Percentiles rank a stretch among this genome's conserved stretches.
Conservation (phyloP, 2,888 invertebrate genomes). For the Eristalis intricaria region DNA sequence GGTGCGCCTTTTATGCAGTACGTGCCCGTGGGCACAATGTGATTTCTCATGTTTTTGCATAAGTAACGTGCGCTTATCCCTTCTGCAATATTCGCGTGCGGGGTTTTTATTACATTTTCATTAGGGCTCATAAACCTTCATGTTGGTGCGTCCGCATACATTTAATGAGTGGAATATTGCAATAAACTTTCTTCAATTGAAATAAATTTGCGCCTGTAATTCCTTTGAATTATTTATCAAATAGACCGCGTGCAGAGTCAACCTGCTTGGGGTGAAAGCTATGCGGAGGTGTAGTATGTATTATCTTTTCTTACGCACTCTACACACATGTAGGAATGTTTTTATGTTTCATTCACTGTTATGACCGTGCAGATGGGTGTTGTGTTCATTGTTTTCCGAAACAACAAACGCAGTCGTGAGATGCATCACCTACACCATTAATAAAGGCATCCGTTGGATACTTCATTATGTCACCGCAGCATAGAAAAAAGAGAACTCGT, state of each 20-base stretch:
- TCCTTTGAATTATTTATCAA: not conserved
- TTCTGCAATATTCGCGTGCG: conserved; percentile 4
- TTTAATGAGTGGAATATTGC: not conserved
- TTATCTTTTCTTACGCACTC: not conserved
- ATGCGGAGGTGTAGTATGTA: not conserved
- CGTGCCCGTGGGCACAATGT: conserved; percentile 62
- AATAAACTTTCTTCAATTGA: conserved; percentile 3
- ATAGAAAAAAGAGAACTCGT: conserved; percentile 19
- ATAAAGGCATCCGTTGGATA: conserved; percentile 10
- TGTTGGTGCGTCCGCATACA: conserved; percentile 7
- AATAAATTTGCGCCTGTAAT: not conserved
- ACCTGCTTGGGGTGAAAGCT: not conserved
- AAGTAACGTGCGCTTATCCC: conserved; percentile 7
- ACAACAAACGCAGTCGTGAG: not conserved
- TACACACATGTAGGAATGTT: not conserved
- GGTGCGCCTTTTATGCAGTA: conserved; percentile 62
- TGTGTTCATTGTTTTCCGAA: not conserved
- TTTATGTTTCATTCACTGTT: not conserved
- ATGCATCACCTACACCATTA: conserved; percentile 12
- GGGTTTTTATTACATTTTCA: conserved; percentile 52
- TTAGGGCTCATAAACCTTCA: conserved; percentile 6
- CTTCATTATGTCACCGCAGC: conserved; percentile 29
- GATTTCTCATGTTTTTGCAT: conserved; percentile 50
- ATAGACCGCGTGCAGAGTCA: not conserved
- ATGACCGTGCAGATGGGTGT: conserved; percentile 23